Percentiles rank a stretch among this genome's conserved stretches.
phyloP scores from a whole-genome alignment of 2,113 vertebrate species.

The Capricornis sumatraensis region DNA sequence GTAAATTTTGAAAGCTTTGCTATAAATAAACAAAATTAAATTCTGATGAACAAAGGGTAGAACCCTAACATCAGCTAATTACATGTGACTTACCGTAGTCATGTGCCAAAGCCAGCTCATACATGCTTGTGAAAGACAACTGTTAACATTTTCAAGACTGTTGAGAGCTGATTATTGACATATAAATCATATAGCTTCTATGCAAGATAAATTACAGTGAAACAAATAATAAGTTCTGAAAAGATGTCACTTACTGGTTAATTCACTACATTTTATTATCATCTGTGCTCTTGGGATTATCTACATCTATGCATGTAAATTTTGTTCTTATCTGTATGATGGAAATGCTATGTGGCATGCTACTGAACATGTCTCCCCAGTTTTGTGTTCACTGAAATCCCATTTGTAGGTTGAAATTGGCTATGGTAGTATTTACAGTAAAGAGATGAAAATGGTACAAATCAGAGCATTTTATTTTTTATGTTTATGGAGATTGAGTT shows the following conservation, averaged over 20 bases:
- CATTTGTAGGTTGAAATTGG: neutral
- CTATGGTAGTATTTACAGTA: neutral
- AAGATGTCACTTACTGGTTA: neutral
- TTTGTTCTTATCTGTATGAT: neutral
- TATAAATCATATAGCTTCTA: neutral
- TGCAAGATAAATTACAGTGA: neutral
- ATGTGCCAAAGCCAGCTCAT: neutral
- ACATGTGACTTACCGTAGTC: neutral
- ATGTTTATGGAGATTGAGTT: neutral
- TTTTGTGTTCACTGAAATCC: neutral
- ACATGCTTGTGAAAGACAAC: neutral
- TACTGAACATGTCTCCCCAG: neutral
- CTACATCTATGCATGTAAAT: neutral
- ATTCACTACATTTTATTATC: neutral
- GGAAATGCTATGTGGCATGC: neutral
- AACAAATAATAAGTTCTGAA: neutral
- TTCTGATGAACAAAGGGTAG: neutral
- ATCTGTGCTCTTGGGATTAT: neutral
- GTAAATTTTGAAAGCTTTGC: conserved; percentile 45
- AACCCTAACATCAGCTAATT: neutral
- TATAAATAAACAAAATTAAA: conserved; percentile 14
- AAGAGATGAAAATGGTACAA: neutral
- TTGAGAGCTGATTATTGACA: neutral
- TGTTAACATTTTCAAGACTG: neutral
- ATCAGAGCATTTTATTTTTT: neutral